Conservation (phyloP, 2,888 invertebrate species). For the Ametastegia equiseti region DNA sequence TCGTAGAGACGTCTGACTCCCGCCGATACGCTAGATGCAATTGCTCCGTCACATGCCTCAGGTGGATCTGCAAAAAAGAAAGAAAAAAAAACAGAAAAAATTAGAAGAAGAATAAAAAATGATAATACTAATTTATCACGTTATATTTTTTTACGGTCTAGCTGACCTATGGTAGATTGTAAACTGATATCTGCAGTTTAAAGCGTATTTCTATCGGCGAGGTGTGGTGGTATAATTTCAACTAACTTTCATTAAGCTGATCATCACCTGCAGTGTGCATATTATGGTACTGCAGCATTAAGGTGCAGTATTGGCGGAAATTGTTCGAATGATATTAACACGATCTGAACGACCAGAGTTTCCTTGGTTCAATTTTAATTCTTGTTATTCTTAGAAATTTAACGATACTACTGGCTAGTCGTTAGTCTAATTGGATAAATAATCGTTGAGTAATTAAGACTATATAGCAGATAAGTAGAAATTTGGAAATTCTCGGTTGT, state of each 20-base stretch:
- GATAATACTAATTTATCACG: conserved; percentile 6
- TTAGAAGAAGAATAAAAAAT: conserved; percentile 4
- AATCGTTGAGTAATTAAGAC: background rate
- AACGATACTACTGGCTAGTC: background rate
- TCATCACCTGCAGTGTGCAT: too few relatives aligned
- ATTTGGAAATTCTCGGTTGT: too few relatives aligned
- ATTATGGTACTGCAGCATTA: too few relatives aligned
- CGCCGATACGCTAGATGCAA: conserved; percentile 71
- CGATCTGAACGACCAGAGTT: background rate
- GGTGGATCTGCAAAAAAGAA: conserved; percentile 65
- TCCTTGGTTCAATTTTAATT: background rate
- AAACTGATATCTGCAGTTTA: too few relatives aligned
- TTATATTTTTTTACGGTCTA: too few relatives aligned
- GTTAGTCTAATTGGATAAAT: background rate
- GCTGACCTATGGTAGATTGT: too few relatives aligned
- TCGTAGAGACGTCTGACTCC: conserved; percentile 56
- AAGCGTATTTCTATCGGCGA: conserved; percentile 1
- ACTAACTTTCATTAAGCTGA: conserved; percentile 4
- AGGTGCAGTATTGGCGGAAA: background rate
- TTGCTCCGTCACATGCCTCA: conserved; percentile 69
- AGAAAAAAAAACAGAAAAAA: conserved; percentile 10
- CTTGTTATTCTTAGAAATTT: background rate
- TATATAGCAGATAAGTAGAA: background rate
- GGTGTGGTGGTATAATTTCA: background rate
- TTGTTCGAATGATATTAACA: too few relatives aligned